phyloP scores from a whole-genome alignment of 2,113 vertebrate genomes.

The Phaetusa simplex region DNA sequence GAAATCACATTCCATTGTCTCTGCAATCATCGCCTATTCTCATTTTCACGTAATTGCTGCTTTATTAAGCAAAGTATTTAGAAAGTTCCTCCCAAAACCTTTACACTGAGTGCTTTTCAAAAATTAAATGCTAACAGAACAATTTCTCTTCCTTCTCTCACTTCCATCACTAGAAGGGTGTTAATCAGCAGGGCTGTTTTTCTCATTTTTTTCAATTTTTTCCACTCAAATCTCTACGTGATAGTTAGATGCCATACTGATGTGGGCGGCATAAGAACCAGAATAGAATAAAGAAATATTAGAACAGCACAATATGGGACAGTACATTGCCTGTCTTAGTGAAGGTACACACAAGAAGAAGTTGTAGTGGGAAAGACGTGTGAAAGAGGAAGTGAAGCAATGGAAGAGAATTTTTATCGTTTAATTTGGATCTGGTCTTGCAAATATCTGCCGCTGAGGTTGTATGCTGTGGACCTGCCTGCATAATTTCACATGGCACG shows the following conservation, averaged over 20 bases:
- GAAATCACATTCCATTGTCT: slow-evolving; percentile 34
- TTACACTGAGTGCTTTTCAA: neutral
- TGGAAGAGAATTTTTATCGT: neutral
- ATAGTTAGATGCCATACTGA: neutral
- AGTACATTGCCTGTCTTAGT: neutral
- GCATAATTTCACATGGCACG: neutral
- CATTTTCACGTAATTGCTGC: slow-evolving; percentile 2
- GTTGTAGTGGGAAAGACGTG: neutral
- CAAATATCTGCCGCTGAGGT: neutral
- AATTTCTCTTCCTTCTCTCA: neutral
- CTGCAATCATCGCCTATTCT: slow-evolving; percentile 20
- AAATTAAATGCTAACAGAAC: slow-evolving; percentile 15
- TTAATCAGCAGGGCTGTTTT: neutral
- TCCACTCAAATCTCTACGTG: neutral
- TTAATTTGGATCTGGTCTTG: neutral
- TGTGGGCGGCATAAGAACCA: neutral
- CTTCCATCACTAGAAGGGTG: neutral
- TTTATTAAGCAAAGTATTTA: slow-evolving; percentile 37
- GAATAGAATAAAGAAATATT: neutral
- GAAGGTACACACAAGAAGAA: accelerated
- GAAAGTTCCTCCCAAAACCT: slow-evolving; percentile 7
- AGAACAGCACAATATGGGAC: neutral
- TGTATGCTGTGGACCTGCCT: neutral
- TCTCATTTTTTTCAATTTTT: neutral
- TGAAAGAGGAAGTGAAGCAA: neutral